phyloP scores from a whole-genome alignment of 2,797 vertebrate genomes.

The Eulemur coronatus region DNA sequence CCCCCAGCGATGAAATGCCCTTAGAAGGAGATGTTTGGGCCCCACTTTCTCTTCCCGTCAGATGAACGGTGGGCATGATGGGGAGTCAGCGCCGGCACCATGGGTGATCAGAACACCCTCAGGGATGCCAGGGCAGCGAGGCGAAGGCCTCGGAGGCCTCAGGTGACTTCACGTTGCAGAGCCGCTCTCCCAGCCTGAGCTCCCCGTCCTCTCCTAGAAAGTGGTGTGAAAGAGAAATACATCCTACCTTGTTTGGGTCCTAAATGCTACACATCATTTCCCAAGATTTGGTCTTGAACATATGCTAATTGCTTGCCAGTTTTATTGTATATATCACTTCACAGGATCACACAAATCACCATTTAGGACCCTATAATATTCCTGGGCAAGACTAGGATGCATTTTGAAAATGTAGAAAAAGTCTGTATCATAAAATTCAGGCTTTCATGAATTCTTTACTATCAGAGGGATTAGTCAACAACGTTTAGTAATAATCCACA shows the following conservation, averaged over 20 bases:
- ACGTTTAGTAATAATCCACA: not conserved
- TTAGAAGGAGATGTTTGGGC: not conserved
- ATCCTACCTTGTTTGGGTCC: not conserved
- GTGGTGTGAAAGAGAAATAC: not conserved
- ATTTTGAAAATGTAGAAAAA: not conserved
- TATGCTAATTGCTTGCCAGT: not conserved
- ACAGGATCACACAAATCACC: too few relatives aligned
- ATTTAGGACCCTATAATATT: not conserved
- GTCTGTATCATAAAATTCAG: not conserved
- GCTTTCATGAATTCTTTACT: constrained; percentile 11
- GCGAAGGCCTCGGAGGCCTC: not conserved
- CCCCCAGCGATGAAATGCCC: not conserved
- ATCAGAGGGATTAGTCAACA: not conserved
- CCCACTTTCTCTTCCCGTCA: too few relatives aligned
- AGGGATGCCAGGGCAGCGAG: too few relatives aligned
- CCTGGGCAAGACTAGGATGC: not conserved
- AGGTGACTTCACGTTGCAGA: not conserved
- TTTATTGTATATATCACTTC: not conserved
- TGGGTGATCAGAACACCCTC: not conserved
- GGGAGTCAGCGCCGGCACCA: not conserved
- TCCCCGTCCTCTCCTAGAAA: not conserved
- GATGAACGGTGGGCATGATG: rapidly evolving
- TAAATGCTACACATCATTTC: rapidly evolving
- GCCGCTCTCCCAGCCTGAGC: rapidly evolving
- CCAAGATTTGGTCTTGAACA: not conserved